Conservation (phyloP, 1,140 invertebrate species). For the Helicoverpa zea region DNA sequence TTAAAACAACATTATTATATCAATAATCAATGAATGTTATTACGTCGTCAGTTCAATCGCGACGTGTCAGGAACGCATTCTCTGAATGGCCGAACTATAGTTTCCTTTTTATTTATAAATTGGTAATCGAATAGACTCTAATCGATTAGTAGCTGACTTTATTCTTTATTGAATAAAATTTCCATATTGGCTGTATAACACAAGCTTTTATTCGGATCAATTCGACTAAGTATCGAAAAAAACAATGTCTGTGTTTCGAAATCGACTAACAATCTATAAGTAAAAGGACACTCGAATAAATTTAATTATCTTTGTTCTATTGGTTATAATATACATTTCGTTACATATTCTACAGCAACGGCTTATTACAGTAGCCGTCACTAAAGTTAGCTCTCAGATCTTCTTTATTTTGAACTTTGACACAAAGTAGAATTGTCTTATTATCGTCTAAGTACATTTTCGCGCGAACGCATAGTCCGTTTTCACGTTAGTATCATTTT, state of each 20-base stretch:
- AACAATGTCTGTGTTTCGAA: neutral
- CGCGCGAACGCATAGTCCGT: conserved; percentile 17
- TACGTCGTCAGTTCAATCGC: no score
- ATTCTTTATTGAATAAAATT: no score
- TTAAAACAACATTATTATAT: no score
- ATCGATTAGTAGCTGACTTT: no score
- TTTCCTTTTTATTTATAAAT: conserved; percentile 13
- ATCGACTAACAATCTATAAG: conserved; percentile 25
- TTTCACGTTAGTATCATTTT: conserved; percentile 2
- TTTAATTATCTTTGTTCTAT: conserved; percentile 33
- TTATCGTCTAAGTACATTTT: conserved; percentile 8
- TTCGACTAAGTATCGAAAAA: neutral
- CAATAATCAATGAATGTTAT: no score
- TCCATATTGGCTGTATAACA: no score
- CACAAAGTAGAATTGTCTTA: conserved; percentile 24
- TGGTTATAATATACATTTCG: conserved; percentile 45
- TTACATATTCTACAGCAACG: conserved; percentile 20
- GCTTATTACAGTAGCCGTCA: conserved; percentile 1
- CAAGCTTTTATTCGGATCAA: neutral
- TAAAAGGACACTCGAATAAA: conserved; percentile 27
- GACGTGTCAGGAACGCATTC: no score
- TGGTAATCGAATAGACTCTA: neutral
- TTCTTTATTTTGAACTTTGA: conserved; percentile 35
- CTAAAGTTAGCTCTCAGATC: conserved; percentile 32
- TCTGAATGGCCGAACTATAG: no score